Evolutionary conservation across 2,797 vertebrate species (phyloP).

Genomic region (Smutsia temminckii): DNA sequence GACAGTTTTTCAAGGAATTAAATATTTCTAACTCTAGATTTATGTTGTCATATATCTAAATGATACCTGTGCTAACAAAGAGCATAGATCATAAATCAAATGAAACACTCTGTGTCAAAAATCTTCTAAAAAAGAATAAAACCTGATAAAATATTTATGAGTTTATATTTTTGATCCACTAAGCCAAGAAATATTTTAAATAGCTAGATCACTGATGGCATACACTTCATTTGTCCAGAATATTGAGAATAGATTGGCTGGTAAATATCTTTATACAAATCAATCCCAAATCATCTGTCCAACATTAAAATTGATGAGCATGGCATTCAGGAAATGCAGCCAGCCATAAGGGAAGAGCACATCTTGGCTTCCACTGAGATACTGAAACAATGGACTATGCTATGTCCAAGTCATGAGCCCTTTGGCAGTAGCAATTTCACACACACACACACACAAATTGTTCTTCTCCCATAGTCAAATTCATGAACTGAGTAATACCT

Average conservation of each 20-base stretch:
- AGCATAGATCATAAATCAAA: not conserved
- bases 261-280: constrained; percentile 42
- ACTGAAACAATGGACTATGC: constrained; percentile 18
- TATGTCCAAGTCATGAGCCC: constrained; percentile 61
- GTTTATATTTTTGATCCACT: not conserved
- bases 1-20: not conserved
- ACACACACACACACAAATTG: not conserved
- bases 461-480: constrained; percentile 45
- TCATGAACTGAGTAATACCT: not conserved
- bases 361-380: constrained; percentile 39
- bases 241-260: constrained; percentile 1
- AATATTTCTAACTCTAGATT: not conserved
- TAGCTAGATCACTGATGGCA: not conserved
- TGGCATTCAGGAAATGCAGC: constrained; percentile 1
- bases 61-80: not conserved
- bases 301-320: constrained; percentile 65
- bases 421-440: constrained; percentile 38
- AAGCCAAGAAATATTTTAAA: constrained; percentile 8
- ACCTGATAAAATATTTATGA: not conserved
- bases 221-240: not conserved
- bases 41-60: not conserved
- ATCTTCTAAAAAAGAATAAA: not conserved
- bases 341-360: constrained; percentile 33
- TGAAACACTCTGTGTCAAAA: not conserved
- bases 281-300: constrained; percentile 41